These are phyloP conservation scores for Paradoxurus hermaphroditus DNA, from an alignment of 2,113 vertebrate species.

Conservation along the genomic window DNA sequence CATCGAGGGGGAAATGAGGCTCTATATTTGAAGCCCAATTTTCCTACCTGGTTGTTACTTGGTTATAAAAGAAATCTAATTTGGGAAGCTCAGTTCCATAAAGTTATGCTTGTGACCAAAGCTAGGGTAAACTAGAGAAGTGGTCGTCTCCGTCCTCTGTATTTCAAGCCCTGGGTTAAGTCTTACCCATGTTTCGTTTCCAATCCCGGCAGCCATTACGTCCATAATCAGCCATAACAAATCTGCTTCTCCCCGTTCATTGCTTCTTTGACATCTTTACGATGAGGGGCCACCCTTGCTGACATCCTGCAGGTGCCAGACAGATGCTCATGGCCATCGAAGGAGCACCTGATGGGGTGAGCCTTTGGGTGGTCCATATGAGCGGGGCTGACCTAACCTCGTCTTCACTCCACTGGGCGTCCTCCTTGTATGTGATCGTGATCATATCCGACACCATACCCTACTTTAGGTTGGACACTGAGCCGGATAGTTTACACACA, in stretches of 20 bases:
- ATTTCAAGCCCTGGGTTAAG: not conserved
- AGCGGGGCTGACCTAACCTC: not conserved
- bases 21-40: slow-evolving; percentile 32
- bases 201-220: not conserved
- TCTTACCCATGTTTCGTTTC: not conserved
- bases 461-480: not conserved
- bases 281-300: not conserved
- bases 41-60: slow-evolving; percentile 67
- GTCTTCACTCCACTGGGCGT: accelerated
- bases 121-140: not conserved
- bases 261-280: not conserved
- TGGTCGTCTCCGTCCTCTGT: not conserved
- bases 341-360: not conserved
- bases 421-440: not conserved
- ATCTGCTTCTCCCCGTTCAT: not conserved
- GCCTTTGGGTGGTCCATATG: not conserved
- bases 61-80: slow-evolving; percentile 40
- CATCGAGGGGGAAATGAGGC: not conserved
- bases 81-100: not conserved
- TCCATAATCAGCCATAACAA: not conserved
- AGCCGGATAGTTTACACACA: not conserved
- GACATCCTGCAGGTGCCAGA: not conserved
- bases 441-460: accelerated
- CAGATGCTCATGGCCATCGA: not conserved
- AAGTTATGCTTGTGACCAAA: slow-evolving; percentile 6